Base-by-base conservation (phyloP, 2,113 vertebrate genomes). In the Xenopus laevis region DNA sequence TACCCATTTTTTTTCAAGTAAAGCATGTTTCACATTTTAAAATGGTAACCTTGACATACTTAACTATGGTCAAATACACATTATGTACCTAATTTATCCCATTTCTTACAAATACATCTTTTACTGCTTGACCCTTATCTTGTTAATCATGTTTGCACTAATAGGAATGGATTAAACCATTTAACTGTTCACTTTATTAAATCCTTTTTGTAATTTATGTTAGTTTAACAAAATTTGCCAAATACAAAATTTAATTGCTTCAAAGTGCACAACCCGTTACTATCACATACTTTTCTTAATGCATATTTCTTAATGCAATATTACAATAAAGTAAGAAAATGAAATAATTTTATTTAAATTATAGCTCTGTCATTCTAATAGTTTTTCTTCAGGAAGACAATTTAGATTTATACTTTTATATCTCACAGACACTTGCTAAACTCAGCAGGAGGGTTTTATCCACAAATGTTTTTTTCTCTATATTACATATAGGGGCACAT, bases 151-250 rank as follows among this genome's bases (percentile, higher is more conserved):
- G 82, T 86, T 89, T 90, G 81, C 85, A 82, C 79, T 84, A 74
- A 84, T 83, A 81, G 84, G 70, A 82, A 87, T 81, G 89, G 84
- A 88, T 88, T 85, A 85, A 87, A 86, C 72, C 76, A 81, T 82
- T 86, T 89, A 86, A 84, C 83, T 85, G 83, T 84, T 84, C 83
- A 88, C 83, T 90, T 87, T 87, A 91, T 90, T 88, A 89, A 88
- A 87, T 89, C 86, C 81, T 65, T 85, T 47, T 78, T 84, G 79
- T 87, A 88, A 88, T 88, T 90, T 85, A 87, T 83, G 81, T 88
- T 85, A 82, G 79, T 83, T 55, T 86, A 90, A 89, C 85, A 87
- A 85, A 88, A 87, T 89, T 82, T 86, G 81, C 79, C 81, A 81
- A 85, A 79, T 79, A 84, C 75, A 81, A 86, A 89, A 89, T 89